Evolutionary conservation across 2,888 invertebrate species (phyloP).

Genomic region (Hypomecis punctinalis): DNA sequence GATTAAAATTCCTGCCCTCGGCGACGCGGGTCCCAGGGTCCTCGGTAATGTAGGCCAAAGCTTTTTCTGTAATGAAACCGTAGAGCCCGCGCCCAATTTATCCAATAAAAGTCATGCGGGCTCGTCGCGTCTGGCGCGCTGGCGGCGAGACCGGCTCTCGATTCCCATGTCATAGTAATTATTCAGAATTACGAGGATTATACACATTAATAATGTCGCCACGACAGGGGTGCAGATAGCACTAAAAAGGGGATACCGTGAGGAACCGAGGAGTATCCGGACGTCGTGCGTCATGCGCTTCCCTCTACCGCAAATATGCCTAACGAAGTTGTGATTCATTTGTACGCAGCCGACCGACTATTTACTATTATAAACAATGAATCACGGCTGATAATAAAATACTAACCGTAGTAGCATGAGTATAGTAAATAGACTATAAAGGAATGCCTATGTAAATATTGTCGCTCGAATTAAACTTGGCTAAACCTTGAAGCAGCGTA

Average conservation of each 20-base stretch:
- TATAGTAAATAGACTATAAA: constrained; percentile 29
- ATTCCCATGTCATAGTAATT: constrained; percentile 69
- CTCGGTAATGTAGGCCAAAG: constrained; percentile 62
- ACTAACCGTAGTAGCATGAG: constrained; percentile 35
- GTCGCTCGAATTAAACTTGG: constrained; percentile 27
- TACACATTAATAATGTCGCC: constrained; percentile 59
- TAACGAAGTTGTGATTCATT: constrained; percentile 42
- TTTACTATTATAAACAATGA: constrained; percentile 47
- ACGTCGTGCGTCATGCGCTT: constrained; percentile 38
- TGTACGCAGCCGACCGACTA: constrained; percentile 37
- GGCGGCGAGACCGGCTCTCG: constrained; percentile 54
- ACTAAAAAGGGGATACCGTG: constrained; percentile 28
- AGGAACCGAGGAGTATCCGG: constrained; percentile 26
- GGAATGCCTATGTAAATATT: constrained; percentile 32
- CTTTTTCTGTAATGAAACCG: constrained; percentile 68
- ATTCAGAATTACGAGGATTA: constrained; percentile 66
- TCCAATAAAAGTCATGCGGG: constrained; percentile 82
- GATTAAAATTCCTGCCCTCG: constrained; percentile 79
- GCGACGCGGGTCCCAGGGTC: constrained; percentile 58
- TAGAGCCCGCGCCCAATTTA: constrained; percentile 70
- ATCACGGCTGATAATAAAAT: constrained; percentile 43
- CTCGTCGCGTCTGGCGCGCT: constrained; percentile 56
- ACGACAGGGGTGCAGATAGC: constrained; percentile 41
- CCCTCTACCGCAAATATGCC: constrained; percentile 34
- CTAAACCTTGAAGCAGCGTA: constrained; percentile 25